These are phyloP conservation scores for Ispidina picta DNA, from an alignment of 2,797 vertebrate species.

Conservation along the genomic window DNA sequence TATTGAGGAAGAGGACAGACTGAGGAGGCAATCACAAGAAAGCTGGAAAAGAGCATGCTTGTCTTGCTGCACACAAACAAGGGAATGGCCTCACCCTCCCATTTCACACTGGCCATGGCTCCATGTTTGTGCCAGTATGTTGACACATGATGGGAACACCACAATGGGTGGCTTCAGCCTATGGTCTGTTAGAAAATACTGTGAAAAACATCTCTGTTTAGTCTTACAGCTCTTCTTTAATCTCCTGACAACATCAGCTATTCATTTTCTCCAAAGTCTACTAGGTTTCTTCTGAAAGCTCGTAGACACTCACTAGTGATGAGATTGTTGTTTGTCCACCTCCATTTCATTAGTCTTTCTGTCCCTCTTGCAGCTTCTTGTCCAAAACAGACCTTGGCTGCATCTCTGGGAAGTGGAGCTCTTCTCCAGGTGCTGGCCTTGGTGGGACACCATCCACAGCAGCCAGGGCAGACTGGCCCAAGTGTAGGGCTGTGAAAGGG, in stretches of 20 bases:
- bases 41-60: accelerated
- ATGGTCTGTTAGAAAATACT: background rate
- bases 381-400: background rate
- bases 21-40: background rate
- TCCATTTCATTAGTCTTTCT: background rate
- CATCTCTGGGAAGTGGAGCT: background rate
- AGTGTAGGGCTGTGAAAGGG: background rate
- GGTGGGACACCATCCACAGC: background rate
- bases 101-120: background rate
- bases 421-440: background rate
- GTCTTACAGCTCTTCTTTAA: background rate
- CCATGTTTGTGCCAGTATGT: background rate
- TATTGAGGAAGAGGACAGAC: accelerated
- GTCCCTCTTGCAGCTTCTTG: background rate
- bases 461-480: background rate
- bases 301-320: background rate
- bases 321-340: background rate
- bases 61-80: accelerated
- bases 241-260: background rate
- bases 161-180: background rate
- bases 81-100: background rate
- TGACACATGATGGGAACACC: background rate
- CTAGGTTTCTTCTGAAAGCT: background rate
- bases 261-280: background rate
- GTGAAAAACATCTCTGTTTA: background rate